A percentile compares a stretch with the other conserved stretches of the same genome.
phyloP scores from a whole-genome alignment of 2,797 vertebrate genomes.

The Dallia pectoralis region DNA sequence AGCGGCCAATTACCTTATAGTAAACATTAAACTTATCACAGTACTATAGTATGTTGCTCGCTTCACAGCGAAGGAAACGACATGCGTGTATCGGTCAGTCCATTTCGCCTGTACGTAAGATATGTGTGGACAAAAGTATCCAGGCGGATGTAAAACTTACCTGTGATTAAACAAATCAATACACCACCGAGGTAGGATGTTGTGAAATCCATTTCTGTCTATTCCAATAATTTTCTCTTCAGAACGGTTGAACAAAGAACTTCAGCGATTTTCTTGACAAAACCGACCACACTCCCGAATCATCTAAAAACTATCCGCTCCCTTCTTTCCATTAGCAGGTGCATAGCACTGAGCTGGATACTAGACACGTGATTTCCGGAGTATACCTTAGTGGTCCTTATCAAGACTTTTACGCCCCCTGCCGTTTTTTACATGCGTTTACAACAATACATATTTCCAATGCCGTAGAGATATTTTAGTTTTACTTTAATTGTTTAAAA shows the following conservation, averaged over 20 bases:
- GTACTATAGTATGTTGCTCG: background rate
- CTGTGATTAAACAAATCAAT: constrained; percentile 52
- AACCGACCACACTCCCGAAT: constrained; percentile 40
- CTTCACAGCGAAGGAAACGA: background rate
- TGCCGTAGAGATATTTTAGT: background rate
- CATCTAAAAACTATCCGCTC: constrained; percentile 63
- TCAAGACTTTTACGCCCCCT: constrained; percentile 46
- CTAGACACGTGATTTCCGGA: constrained; percentile 65
- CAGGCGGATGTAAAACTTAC: constrained; percentile 61
- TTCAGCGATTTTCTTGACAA: constrained; percentile 38
- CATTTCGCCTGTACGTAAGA: constrained; percentile 15
- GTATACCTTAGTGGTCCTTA: background rate
- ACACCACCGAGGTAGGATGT: constrained; percentile 35
- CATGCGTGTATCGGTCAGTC: constrained; percentile 11
- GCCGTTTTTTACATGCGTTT: constrained; percentile 28
- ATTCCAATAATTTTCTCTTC: constrained; percentile 33
- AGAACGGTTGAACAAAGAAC: constrained; percentile 58
- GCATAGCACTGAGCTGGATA: constrained; percentile 66
- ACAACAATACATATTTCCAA: background rate
- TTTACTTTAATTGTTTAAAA: no score
- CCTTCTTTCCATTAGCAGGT: constrained; percentile 71
- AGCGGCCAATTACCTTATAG: background rate
- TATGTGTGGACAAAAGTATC: constrained; percentile 17
- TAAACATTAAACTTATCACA: constrained; percentile 13
- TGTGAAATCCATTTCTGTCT: constrained; percentile 57